These are phyloP conservation scores for Festucalex cinctus DNA, from an alignment of 2,113 vertebrate species.

Conservation along the genomic window DNA sequence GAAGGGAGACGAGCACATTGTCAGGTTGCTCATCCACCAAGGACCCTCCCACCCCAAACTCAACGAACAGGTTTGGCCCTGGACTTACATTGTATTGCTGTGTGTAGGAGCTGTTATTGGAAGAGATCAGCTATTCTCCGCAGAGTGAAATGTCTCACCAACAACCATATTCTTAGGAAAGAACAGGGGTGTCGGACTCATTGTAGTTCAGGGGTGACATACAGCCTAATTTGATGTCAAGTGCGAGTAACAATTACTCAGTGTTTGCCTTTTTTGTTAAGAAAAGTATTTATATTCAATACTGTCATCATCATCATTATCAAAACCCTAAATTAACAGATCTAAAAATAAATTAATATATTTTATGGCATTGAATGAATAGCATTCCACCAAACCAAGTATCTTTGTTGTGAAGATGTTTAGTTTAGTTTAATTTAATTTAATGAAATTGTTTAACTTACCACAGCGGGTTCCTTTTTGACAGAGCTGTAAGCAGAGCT, in stretches of 20 bases:
- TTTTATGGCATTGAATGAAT: neutral
- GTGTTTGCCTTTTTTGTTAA: neutral
- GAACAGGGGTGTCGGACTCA: neutral
- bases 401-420: neutral
- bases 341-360: neutral
- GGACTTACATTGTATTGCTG: neutral
- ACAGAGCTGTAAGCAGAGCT: too few relatives aligned
- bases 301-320: neutral
- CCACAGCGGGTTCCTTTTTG: too few relatives aligned
- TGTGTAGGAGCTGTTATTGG: neutral
- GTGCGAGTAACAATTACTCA: neutral
- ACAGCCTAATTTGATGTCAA: neutral
- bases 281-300: neutral
- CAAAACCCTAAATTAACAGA: neutral
- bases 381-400: neutral
- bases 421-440: too few relatives aligned
- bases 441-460: too few relatives aligned
- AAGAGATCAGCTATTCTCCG: neutral
- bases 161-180: too few relatives aligned
- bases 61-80: slow-evolving; percentile 88
- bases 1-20: slow-evolving; percentile 95
- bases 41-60: slow-evolving; percentile 92
- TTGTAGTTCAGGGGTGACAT: neutral
- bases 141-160: neutral
- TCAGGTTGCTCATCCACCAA: slow-evolving; percentile 92